Evolutionary conservation across 2,797 vertebrate genomes (phyloP).

Genomic region (Rhadinocentrus ornatus): DNA sequence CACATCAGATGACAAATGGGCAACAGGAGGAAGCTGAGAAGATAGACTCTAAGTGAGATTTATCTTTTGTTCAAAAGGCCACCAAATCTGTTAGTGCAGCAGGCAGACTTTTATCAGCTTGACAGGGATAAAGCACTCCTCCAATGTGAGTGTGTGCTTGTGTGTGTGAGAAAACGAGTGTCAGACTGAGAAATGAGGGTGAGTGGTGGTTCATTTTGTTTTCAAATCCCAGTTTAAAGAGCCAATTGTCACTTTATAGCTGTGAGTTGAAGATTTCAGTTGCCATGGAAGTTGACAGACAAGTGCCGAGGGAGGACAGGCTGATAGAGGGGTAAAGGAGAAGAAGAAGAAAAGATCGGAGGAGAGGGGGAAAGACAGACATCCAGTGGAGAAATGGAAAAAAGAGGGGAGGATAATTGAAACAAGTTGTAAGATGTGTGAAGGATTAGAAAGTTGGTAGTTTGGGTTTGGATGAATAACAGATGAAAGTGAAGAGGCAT

Average conservation of each 20-base stretch:
- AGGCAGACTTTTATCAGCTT: slow-evolving; percentile 66
- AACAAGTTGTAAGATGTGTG: neutral
- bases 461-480: slow-evolving; percentile 29
- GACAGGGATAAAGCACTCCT: slow-evolving; percentile 24
- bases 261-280: slow-evolving; percentile 42
- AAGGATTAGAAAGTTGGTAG: slow-evolving; percentile 12
- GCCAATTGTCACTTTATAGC: slow-evolving; percentile 33
- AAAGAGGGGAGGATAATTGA: neutral
- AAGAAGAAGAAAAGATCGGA: neutral
- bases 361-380: slow-evolving; percentile 4
- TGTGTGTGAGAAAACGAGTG: slow-evolving; percentile 25
- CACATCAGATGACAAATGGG: slow-evolving; percentile 37
- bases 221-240: slow-evolving; percentile 48
- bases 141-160: slow-evolving; percentile 18
- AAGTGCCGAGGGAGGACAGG: slow-evolving; percentile 43
- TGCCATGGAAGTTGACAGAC: slow-evolving; percentile 37
- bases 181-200: slow-evolving; percentile 13
- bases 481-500: slow-evolving; percentile 47
- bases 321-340: slow-evolving; percentile 4
- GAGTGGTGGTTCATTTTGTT: slow-evolving; percentile 40
- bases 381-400: neutral
- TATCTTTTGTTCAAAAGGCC: slow-evolving; percentile 64
- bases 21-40: slow-evolving; percentile 23
- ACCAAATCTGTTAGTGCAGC: slow-evolving; percentile 49
- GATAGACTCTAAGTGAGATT: slow-evolving; percentile 59